Base-by-base conservation (phyloP, 1,140 invertebrate species). In the Panulirus ornatus region DNA sequence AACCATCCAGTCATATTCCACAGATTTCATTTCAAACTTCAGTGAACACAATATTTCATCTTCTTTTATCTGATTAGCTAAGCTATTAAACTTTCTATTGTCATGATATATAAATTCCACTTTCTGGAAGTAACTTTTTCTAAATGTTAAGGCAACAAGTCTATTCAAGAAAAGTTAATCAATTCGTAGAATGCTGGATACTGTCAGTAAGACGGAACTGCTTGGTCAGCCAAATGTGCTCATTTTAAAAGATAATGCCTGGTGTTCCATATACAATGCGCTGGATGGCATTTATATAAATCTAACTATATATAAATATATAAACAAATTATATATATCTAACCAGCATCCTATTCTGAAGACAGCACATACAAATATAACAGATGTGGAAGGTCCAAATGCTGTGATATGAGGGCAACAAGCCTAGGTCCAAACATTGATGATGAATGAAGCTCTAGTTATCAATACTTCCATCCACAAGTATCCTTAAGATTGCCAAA, bases 141-240 rank as follows among this genome's bases (percentile, higher is more conserved):
- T n/a, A n/a, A n/a, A n/a, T n/a, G n/a, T n/a, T n/a, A n/a, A n/a
- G n/a, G n/a, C n/a, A n/a, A n/a, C n/a, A n/a, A n/a, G n/a, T n/a
- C n/a, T 27, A 30, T 63, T 63, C 30, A 63, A 19, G n/a, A 3
- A 63, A 63, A 27, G 22, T 27, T 63, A 66, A 30, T n/a, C 34
- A 44, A 63, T 58, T 34, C n/a, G 27, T 81, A 81, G 76, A 58
- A 81, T 81, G 78, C 78, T 81, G 78, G 78, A 54, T 30, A 81
- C 36, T 30, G n/a, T 22, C 16, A 58, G 2, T 58, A 1, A 58
- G 38, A 30, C 9, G 27, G 54, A 19, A 58, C 11, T 58, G 19
- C 19, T 58, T 22, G 22, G 19, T 22, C 54, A 58, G 19, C 19
- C n/a, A 58, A 58, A 58, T 19, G 54, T 58, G 54, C 54, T 19